These are phyloP conservation scores for Sebastes paucispinis DNA, from an alignment of 2,797 vertebrate genomes.

Conservation along the genomic window DNA sequence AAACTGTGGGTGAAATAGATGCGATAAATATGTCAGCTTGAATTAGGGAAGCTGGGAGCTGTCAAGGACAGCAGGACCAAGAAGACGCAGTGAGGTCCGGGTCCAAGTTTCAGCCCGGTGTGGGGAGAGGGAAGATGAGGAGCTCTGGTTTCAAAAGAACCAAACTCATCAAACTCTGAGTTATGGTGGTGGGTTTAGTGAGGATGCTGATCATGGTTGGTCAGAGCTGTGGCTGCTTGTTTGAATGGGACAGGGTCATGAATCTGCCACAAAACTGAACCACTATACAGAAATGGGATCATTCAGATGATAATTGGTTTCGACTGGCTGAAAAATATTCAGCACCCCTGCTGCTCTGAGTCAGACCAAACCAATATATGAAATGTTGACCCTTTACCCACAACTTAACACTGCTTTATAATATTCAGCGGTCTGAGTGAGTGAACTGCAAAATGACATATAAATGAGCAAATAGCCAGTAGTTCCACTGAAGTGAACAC, in stretches of 20 bases:
- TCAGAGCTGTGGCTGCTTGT: slow-evolving; percentile 18
- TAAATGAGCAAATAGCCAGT: background rate
- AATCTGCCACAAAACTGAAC: background rate
- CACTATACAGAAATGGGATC: background rate
- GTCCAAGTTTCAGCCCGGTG: background rate
- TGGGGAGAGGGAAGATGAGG: background rate
- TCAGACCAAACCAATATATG: background rate
- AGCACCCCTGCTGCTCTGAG: background rate
- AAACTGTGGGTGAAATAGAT: slow-evolving; percentile 46
- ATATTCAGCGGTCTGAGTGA: background rate
- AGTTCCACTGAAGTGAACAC: background rate
- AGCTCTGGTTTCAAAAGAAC: slow-evolving; percentile 17
- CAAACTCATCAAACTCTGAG: background rate
- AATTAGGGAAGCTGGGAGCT: slow-evolving; percentile 41
- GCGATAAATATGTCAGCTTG: slow-evolving; percentile 49
- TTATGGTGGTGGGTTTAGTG: background rate
- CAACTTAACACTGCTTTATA: background rate
- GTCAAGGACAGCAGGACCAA: slow-evolving; percentile 6
- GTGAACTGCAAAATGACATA: background rate
- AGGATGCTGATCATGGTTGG: slow-evolving; percentile 17
- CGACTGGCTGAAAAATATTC: background rate
- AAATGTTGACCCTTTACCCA: background rate
- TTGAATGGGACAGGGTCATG: background rate
- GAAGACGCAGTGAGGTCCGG: background rate
- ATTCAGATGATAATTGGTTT: background rate